Conservation (phyloP, 2,113 vertebrate species). For the Albula goreensis region DNA sequence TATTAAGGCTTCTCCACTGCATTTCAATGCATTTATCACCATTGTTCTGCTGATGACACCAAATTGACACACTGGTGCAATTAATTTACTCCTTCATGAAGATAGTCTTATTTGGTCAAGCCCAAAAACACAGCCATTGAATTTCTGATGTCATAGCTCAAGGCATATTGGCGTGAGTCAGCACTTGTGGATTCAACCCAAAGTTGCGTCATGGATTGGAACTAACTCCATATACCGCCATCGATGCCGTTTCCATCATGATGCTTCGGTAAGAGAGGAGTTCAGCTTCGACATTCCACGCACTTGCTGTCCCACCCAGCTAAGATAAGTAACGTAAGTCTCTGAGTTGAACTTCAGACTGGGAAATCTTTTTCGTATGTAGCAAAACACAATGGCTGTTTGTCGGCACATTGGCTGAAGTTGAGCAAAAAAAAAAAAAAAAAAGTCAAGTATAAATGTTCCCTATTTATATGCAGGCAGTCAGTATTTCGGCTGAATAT, state of each 20-base stretch:
- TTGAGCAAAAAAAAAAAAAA: neutral
- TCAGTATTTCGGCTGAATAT: neutral
- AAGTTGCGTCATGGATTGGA: neutral
- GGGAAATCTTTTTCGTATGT: neutral
- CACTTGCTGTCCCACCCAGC: too few relatives aligned
- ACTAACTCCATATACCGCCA: neutral
- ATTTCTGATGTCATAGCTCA: neutral
- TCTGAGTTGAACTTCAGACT: neutral
- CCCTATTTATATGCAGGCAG: neutral
- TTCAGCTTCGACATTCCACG: neutral
- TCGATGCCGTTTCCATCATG: neutral
- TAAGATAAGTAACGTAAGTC: neutral
- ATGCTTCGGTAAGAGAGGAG: too few relatives aligned
- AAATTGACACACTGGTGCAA: neutral
- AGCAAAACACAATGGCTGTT: neutral
- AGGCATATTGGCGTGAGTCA: neutral
- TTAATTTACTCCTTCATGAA: neutral
- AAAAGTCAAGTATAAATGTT: neutral
- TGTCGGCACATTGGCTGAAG: neutral
- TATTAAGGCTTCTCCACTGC: too few relatives aligned
- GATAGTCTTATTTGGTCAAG: neutral
- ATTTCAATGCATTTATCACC: too few relatives aligned
- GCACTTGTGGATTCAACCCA: neutral
- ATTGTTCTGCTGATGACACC: neutral
- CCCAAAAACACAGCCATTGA: neutral